phyloP scores from a whole-genome alignment of 1,140 invertebrate species.

The Penaeus vannamei region DNA sequence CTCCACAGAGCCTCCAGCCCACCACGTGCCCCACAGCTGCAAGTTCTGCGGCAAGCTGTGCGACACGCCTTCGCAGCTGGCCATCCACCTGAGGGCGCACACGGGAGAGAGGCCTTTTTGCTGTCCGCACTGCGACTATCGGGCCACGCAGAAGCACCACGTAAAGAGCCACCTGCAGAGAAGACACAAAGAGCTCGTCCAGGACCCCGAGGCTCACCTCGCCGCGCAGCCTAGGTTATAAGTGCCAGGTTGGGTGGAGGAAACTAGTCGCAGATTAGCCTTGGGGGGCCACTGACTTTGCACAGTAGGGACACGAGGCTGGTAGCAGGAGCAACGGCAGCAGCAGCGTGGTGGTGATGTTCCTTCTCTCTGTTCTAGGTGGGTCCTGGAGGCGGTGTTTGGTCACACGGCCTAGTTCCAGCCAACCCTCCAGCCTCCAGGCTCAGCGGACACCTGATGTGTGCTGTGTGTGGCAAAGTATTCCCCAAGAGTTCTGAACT shows the following conservation, averaged over 20 bases:
- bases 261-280: background rate
- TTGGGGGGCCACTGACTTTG: slow-evolving; percentile 30
- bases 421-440: slow-evolving; percentile 48
- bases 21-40: slow-evolving; percentile 49
- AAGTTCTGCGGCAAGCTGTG: slow-evolving; percentile 61
- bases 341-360: slow-evolving; percentile 55
- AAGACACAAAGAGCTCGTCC: slow-evolving; percentile 49
- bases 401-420: slow-evolving; percentile 52
- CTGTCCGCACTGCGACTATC: slow-evolving; percentile 73
- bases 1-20: slow-evolving; percentile 44
- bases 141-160: slow-evolving; percentile 61
- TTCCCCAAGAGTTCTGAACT: slow-evolving; percentile 62
- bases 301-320: slow-evolving; percentile 23
- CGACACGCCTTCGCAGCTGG: slow-evolving; percentile 61
- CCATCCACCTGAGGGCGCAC: slow-evolving; percentile 69
- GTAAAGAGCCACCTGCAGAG: slow-evolving; percentile 59
- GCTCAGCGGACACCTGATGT: slow-evolving; percentile 45
- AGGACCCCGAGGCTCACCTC: slow-evolving; percentile 32
- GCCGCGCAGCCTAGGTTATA: slow-evolving; percentile 6
- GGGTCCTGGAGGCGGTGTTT: slow-evolving; percentile 51
- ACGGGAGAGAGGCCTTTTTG: slow-evolving; percentile 71
- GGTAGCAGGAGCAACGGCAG: slow-evolving; percentile 10
- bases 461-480: slow-evolving; percentile 56
- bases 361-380: slow-evolving; percentile 65
- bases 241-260: background rate